Evolutionary conservation across 1,140 invertebrate species (phyloP), one percentile per base, ranked within the genome.

Genomic region (Heliconius himera): DNA sequence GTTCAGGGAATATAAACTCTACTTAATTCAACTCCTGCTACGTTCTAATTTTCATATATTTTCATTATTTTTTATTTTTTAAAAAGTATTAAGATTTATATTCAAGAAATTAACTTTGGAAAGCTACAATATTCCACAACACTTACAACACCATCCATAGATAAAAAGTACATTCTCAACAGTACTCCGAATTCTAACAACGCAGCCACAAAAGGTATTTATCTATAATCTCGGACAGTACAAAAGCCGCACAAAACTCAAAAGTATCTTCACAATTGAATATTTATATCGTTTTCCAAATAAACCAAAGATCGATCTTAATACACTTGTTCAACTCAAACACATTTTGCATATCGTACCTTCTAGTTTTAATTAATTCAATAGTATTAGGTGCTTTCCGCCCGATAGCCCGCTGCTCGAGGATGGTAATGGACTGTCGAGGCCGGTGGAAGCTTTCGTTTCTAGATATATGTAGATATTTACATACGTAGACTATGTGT

Each of bases 341-440:
- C 60, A 76, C 74, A 33, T 22, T 76, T 76, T 70, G 74, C 74
- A 70, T 76, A 70, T 70, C 56, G 74, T 76, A 76, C 60, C 74
- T 70, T 16, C 13, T 49, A 76, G 74, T 76, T 76, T 76, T 76
- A 76, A 76, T 76, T 70, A 76, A 76, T 76, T 76, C 74, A 76
- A 76, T 76, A 66, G 60, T 36, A 76, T 70, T 76, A 76, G n/a
- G 36, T 38, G 60, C 60, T 70, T 49, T 49, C 46, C 74, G 74
- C 74, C 56, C 60, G 60, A 76, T 76, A 49, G 36, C 29, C 74
- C 70, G 60, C 74, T 38, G 18, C 49, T 8, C 49, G 18, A 18
- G 26, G 13, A 49, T 33, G 74, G 29, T 75, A 76, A 76, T 76
- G 56, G 60, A 76, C 74, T 70, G 54, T n/a, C 20, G 18, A 54